Conservation (phyloP, 2,113 vertebrate genomes). For the Microcebus lehilahytsara region DNA sequence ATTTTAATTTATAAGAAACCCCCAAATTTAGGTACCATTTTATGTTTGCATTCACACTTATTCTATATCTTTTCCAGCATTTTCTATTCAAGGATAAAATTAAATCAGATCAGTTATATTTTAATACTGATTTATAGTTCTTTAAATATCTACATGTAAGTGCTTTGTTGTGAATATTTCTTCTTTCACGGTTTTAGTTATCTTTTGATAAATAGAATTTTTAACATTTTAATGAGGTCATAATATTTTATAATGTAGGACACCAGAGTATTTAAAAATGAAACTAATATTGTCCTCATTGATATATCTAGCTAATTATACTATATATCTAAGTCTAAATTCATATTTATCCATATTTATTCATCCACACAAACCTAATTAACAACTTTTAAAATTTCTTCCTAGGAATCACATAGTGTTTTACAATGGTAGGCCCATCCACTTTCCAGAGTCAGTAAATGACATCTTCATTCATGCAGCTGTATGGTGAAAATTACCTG, state of each 20-base stretch:
- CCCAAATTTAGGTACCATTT: neutral
- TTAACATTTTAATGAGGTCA: neutral
- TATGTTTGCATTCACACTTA: neutral
- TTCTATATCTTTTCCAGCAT: neutral
- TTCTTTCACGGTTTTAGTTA: neutral
- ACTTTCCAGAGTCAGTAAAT: neutral
- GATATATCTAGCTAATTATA: neutral
- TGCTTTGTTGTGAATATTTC: neutral
- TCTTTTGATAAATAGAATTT: neutral
- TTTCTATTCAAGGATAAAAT: neutral
- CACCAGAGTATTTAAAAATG: neutral
- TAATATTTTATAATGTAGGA: neutral
- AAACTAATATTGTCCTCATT: neutral
- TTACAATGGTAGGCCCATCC: neutral
- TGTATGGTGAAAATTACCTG: neutral
- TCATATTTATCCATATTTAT: neutral
- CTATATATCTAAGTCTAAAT: neutral
- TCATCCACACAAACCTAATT: neutral
- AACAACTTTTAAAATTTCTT: neutral
- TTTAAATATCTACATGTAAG: neutral
- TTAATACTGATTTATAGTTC: neutral
- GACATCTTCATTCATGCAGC: neutral
- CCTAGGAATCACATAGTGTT: neutral
- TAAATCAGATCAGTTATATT: neutral
- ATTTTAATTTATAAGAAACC: neutral